Percentiles rank a stretch among this genome's conserved stretches.
These are phyloP conservation scores for Chloroceryle aenea DNA, from an alignment of 2,113 vertebrate species.

Conservation along the genomic window DNA sequence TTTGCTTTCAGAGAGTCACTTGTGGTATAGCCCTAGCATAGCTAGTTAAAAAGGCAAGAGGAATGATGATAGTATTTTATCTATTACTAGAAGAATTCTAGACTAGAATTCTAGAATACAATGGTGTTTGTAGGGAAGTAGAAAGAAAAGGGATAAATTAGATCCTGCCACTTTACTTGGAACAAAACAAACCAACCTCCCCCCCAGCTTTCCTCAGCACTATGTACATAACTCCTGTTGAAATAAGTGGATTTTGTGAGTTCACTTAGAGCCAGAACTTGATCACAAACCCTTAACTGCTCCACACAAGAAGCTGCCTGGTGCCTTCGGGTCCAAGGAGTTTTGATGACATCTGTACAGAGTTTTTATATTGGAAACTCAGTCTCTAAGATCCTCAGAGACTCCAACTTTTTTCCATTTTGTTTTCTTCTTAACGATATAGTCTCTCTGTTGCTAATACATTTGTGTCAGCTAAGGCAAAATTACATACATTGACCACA, in stretches of 20 bases:
- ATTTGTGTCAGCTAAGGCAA: background rate
- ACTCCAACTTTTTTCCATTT: background rate
- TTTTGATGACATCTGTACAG: background rate
- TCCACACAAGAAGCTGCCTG: background rate
- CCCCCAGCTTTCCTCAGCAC: background rate
- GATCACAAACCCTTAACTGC: background rate
- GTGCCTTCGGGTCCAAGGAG: background rate
- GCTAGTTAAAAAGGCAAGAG: background rate
- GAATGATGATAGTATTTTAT: background rate
- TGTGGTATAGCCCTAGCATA: background rate
- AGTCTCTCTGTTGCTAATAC: background rate
- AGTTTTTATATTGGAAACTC: background rate
- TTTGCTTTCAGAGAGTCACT: background rate
- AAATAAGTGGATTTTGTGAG: background rate
- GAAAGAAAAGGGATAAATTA: background rate
- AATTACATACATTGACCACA: background rate
- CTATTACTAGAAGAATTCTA: background rate
- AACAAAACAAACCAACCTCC: background rate
- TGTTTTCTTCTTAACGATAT: background rate
- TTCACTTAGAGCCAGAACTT: background rate
- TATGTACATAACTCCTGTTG: background rate
- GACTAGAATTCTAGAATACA: background rate
- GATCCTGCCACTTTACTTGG: background rate
- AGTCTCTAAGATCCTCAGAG: background rate
- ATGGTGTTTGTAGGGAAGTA: background rate